Evolutionary conservation across 2,113 vertebrate genomes (phyloP), one percentile per base, ranked within the genome.

Genomic region (Mirza zaza): DNA sequence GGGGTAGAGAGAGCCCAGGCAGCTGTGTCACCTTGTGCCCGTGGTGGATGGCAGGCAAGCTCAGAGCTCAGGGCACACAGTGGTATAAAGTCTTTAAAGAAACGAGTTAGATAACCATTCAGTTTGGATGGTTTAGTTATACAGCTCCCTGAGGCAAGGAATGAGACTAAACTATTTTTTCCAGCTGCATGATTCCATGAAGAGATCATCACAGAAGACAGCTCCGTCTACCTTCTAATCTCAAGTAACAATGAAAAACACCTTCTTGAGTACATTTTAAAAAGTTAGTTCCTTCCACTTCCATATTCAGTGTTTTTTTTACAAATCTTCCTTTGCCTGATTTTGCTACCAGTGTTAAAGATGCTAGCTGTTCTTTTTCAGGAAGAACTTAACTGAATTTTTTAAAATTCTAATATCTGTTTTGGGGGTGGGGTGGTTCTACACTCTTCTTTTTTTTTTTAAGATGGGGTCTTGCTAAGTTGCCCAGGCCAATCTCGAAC

Each of bases 61-160:
- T 92, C 68, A 65, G 83, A 75, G 63, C 70, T 75, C 65, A 91
- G 68, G 23, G 73, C 12, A 75, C 14, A 65, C 5, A 0, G 3
- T 59, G 17, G 36, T 87, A 93, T 86, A 88, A 97, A 68, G 70
- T 23, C 15, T 96, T 45, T 17, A 13, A 93, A 92, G 89, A 70
- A 71, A 32, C 12, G 42, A 87, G 86, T 18, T 91, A 67, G 65
- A 63, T 75, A 71, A 68, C 48, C n/a, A 48, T 84, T 84, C 55
- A 59, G n/a, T 90, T 65, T 29, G 82, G 25, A 73, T 82, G 27
- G 71, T 34, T 87, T 82, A 88, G 55, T 76, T 95, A 79, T 18
- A 59, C 39, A 93, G 83, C 32, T 93, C 75, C 79, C 68, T 0
- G 29, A 83, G 87, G 90, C 93, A 90, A 36, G 75, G 50, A 79